Evolutionary conservation across 1,140 invertebrate species (phyloP).

Genomic region (Drosophila varians): DNA sequence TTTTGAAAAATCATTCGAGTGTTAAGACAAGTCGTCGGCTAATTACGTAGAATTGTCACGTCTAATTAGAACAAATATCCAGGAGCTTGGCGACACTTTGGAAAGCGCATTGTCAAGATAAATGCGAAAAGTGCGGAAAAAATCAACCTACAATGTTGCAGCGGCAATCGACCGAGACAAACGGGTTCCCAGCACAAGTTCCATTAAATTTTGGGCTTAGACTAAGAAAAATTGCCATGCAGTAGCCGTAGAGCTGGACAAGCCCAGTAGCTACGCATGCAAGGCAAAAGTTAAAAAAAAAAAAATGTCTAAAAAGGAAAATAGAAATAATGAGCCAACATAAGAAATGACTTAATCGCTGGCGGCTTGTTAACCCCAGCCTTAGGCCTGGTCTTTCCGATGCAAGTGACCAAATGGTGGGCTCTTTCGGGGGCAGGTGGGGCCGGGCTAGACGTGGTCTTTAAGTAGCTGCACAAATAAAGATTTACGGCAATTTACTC

Average conservation of each 20-base stretch:
- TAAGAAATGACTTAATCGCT: slow-evolving; percentile 82
- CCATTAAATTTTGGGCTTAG: slow-evolving; percentile 72
- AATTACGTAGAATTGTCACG: slow-evolving; percentile 80
- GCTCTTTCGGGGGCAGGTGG: neutral
- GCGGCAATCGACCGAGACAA: slow-evolving; percentile 20
- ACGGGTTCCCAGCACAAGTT: slow-evolving; percentile 29
- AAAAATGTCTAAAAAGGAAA: slow-evolving; percentile 12
- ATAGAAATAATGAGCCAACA: slow-evolving; percentile 69
- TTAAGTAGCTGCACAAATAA: slow-evolving; percentile 81
- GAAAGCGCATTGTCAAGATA: slow-evolving; percentile 67
- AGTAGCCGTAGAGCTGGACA: slow-evolving; percentile 10
- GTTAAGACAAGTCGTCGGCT: slow-evolving; percentile 61
- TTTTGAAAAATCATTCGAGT: slow-evolving; percentile 45
- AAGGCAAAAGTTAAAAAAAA: neutral
- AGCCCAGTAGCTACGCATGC: slow-evolving; percentile 50
- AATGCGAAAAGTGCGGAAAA: slow-evolving; percentile 46
- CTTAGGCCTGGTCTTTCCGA: slow-evolving; percentile 16
- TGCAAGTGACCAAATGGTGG: slow-evolving; percentile 5
- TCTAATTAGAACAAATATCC: slow-evolving; percentile 78
- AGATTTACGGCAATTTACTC: slow-evolving; percentile 79
- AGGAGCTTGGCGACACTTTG: slow-evolving; percentile 28
- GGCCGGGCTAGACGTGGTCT: slow-evolving; percentile 21
- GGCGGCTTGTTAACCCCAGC: slow-evolving; percentile 74
- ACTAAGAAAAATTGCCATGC: slow-evolving; percentile 56
- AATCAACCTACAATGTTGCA: slow-evolving; percentile 61